These are phyloP conservation scores for Cerceris rybyensis DNA, from an alignment of 2,888 invertebrate species.

Conservation along the genomic window DNA sequence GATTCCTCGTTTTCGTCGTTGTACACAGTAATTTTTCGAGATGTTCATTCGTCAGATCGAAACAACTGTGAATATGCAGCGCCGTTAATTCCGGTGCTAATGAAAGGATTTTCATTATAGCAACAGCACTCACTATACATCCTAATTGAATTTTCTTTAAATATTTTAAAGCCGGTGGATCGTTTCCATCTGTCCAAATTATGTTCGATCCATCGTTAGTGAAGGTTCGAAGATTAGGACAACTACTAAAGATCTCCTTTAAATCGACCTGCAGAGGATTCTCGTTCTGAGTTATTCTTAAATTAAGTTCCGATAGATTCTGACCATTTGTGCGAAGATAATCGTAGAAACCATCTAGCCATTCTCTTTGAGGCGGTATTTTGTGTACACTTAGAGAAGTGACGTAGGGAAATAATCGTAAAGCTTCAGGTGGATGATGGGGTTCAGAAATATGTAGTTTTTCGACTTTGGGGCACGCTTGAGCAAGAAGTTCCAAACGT, in stretches of 20 bases:
- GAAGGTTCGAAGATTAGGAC: constrained; percentile 77
- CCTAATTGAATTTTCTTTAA: constrained; percentile 79
- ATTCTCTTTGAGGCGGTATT: constrained; percentile 76
- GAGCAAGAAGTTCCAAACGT: constrained; percentile 78
- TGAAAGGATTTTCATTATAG: constrained; percentile 77
- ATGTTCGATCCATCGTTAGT: constrained; percentile 78
- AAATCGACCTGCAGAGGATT: constrained; percentile 75
- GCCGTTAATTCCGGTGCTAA: constrained; percentile 77
- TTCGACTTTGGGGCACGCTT: constrained; percentile 78
- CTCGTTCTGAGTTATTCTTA: constrained; percentile 75
- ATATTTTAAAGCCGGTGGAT: constrained; percentile 68
- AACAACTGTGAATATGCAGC: constrained; percentile 80
- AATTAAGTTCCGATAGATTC: constrained; percentile 76
- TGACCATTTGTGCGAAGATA: constrained; percentile 78
- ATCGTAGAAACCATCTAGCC: constrained; percentile 79
- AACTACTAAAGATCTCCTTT: constrained; percentile 73
- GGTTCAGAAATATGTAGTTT: constrained; percentile 80
- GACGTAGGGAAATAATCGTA: constrained; percentile 77
- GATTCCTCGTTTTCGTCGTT: constrained; percentile 30
- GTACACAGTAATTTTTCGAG: constrained; percentile 69
- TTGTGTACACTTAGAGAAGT: constrained; percentile 78
- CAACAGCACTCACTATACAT: constrained; percentile 74
- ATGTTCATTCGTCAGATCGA: constrained; percentile 78
- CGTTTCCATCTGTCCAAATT: constrained; percentile 73
- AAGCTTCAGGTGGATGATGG: constrained; percentile 78